A percentile compares a stretch with the other conserved stretches of the same genome.
Conservation (phyloP, 2,113 vertebrate species). For the Tychaedon coryphoeus region DNA sequence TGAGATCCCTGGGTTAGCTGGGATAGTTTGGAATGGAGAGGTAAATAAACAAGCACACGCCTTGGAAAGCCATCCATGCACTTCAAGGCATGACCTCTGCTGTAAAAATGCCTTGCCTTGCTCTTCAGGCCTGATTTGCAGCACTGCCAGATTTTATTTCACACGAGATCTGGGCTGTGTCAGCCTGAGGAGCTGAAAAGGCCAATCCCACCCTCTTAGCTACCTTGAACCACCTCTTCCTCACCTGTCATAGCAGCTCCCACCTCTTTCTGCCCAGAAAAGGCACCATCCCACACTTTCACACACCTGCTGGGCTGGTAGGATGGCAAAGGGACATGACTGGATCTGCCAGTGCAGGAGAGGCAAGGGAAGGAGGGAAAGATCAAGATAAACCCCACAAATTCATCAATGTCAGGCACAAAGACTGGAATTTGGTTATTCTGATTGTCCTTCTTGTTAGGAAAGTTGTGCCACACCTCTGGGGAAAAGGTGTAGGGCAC, state of each 20-base stretch:
- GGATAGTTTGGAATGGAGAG: neutral
- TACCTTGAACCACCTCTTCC: neutral
- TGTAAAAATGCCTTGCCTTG: neutral
- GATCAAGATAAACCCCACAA: neutral
- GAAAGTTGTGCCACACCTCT: neutral
- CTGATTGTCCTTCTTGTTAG: neutral
- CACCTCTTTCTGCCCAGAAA: neutral
- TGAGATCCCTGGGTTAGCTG: neutral
- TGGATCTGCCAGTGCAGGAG: neutral
- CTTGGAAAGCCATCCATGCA: neutral
- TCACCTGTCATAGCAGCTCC: neutral
- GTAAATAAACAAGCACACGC: neutral
- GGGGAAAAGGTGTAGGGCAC: neutral
- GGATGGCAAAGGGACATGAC: accelerated
- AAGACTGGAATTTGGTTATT: neutral
- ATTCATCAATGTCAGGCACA: neutral
- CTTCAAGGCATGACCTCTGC: neutral
- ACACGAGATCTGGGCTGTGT: neutral
- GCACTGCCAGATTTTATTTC: neutral
- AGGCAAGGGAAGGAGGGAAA: neutral
- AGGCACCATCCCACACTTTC: neutral
- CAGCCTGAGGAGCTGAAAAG: neutral
- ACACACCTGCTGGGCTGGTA: neutral
- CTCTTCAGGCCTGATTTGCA: neutral
- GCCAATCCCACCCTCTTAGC: neutral